A percentile compares a stretch with the other conserved stretches of the same genome.
These are phyloP conservation scores for Ciconia maguari DNA, from an alignment of 2,113 vertebrate species.

Conservation along the genomic window DNA sequence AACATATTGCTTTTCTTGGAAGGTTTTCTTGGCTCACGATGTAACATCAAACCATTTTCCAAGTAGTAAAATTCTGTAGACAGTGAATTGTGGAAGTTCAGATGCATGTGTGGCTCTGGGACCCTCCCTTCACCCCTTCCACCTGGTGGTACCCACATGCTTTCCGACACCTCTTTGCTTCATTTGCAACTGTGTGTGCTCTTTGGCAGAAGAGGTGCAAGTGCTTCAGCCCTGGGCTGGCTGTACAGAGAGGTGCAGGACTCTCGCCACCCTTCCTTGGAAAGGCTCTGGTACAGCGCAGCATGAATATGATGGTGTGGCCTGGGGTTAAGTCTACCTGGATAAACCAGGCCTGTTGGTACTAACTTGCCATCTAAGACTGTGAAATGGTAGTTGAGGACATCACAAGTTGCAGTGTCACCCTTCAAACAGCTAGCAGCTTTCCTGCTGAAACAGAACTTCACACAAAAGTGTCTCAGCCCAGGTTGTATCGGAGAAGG, in stretches of 20 bases:
- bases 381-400: not conserved
- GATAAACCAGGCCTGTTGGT: not conserved
- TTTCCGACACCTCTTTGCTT: not conserved
- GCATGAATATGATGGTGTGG: not conserved
- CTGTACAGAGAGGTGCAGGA: not conserved
- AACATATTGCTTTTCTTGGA: not conserved
- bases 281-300: not conserved
- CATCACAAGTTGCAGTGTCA: rapidly evolving
- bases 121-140: not conserved
- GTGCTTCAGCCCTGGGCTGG: not conserved
- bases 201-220: not conserved
- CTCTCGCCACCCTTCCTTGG: not conserved
- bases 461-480: not conserved
- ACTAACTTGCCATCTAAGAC: not conserved
- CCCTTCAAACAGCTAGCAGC: not conserved
- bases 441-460: not conserved
- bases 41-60: not conserved
- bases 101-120: not conserved
- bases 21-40: not conserved
- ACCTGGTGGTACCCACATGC: not conserved
- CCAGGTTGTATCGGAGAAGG: not conserved
- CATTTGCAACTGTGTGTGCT: not conserved
- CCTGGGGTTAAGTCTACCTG: not conserved
- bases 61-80: not conserved
- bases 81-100: not conserved